Evolutionary conservation across 2,113 vertebrate species (phyloP), one percentile per base, ranked within the genome.

Genomic region (Prionailurus bengalensis): DNA sequence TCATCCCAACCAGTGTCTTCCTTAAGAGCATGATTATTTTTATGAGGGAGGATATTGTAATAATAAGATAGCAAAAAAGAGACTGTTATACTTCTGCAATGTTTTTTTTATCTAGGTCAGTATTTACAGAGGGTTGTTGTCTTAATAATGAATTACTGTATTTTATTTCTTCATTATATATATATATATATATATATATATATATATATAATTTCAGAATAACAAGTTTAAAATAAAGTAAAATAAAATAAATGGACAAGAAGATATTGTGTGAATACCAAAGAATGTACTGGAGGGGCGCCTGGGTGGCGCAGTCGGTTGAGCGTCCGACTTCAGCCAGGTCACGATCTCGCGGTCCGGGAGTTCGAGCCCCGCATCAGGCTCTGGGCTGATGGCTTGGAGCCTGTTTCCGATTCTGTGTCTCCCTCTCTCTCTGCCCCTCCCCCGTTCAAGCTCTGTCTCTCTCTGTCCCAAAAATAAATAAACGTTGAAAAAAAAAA

Each of bases 201-300:
- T 6, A 65, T 5, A 51, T 33, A 36, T 36, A 36, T 36, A 36
- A 33, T 63, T 45, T 74, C 61, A 85, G 23, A 80, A 80, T 94
- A 94, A 82, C 87, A 81, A 48, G 3, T 42, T 73, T 91, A 84
- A 95, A 91, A 63, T 88, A 86, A 13, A 53, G 25, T 61, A 81
- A 70, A 92, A 74, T 45, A 65, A 94, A 90, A 74, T 66, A 89
- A 88, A 71, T 39, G 27, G 16, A 65, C 25, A 90, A 79, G 55
- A 88, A 31, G 14, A n/a, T 71, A 71, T 39, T 90, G 27, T n/a
- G 51, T 86, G 51, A 79, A 76, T 79, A 61, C 53, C 71, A 74
- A 94, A 65, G 36, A 51, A 61, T 51, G 31, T 89, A 23, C 36
- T 89, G 4, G 9, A 68, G 82, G 36, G 36, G 36, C 36, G 36